These are phyloP conservation scores for Pangasius mekongensis DNA, from an alignment of 2,797 vertebrate genomes.

Conservation along the genomic window DNA sequence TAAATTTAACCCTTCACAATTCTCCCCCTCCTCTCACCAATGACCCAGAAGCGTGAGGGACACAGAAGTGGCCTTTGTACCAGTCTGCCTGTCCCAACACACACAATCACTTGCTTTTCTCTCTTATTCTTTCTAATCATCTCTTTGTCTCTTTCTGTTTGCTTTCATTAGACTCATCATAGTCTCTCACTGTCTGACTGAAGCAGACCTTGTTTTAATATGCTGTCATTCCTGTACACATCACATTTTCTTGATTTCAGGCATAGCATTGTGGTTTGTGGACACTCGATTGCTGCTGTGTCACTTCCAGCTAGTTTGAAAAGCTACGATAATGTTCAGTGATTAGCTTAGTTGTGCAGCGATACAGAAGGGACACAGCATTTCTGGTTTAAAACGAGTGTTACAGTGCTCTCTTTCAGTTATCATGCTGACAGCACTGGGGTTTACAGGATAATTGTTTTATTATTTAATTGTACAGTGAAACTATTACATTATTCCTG, in stretches of 20 bases:
- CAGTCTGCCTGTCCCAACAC: not conserved
- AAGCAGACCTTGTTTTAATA: not conserved
- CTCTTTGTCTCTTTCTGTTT: constrained; percentile 23
- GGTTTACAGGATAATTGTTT: not conserved
- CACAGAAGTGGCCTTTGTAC: constrained; percentile 53
- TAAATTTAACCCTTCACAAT: constrained; percentile 47
- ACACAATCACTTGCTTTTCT: not conserved
- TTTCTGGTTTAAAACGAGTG: not conserved
- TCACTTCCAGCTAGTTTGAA: not conserved
- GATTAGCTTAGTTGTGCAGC: not conserved
- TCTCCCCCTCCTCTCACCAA: constrained; percentile 19
- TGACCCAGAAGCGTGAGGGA: constrained; percentile 17
- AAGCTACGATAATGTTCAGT: not conserved
- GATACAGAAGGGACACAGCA: not conserved
- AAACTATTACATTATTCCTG: not conserved
- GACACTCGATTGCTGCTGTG: not conserved
- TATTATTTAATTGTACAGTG: not conserved
- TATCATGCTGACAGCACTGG: not conserved
- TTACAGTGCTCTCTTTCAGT: not conserved
- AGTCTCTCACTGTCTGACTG: not conserved
- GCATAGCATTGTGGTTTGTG: constrained; percentile 2
- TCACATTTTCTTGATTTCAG: not conserved
- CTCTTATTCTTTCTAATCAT: constrained; percentile 22
- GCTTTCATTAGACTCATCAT: not conserved
- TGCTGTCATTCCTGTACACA: not conserved